Evolutionary conservation across 2,888 invertebrate species (phyloP), one percentile per base, ranked within the genome.

Genomic region (Lasioglossum lativentre): DNA sequence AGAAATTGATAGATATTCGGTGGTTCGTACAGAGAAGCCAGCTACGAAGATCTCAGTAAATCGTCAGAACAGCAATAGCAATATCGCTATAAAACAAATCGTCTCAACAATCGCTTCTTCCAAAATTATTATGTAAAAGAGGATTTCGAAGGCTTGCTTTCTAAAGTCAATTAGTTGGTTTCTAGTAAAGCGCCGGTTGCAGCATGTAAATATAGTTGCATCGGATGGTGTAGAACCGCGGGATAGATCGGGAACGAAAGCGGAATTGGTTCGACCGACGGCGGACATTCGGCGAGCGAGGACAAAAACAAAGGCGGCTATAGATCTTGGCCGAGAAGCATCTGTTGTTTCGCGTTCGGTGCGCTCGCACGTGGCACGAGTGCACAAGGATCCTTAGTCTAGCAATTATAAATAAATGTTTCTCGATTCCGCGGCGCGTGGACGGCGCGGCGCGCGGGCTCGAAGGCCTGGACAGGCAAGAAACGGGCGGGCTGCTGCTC

Each of bases 331-430:
- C n/a, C 73, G 8, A 12, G 30, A 27, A 27, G 42, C 42, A 27
- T 70, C 70, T 34, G 70, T 40, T 38, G 66, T 27, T 59, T 59
- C 27, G 59, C 27, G 27, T 59, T 59, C 70, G n/a, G 34, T 19
- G 30, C 34, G 30, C 38, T 71, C 40, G n/a, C 71, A 34, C 38
- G 66, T 66, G 66, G 66, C 66, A 34, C 66, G 34, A 66, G 34
- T 19, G 66, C 66, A 34, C 66, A 66, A 66, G 19, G 66, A 66
- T 66, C 66, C 66, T 34, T 34, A 34, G 66, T 34, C 59, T 59
- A 59, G 59, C 27, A 59, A 59, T 59, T 59, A 59, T 59, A 34
- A 66, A 66, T 66, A 66, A 66, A 66, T 66, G 30, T 66, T 19
- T 34, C 66, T 30, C 34, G 66, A 66, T 66, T n/a, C 30, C 66